Base-by-base conservation (phyloP, 2,797 vertebrate genomes). In the Nothura maculosa region DNA sequence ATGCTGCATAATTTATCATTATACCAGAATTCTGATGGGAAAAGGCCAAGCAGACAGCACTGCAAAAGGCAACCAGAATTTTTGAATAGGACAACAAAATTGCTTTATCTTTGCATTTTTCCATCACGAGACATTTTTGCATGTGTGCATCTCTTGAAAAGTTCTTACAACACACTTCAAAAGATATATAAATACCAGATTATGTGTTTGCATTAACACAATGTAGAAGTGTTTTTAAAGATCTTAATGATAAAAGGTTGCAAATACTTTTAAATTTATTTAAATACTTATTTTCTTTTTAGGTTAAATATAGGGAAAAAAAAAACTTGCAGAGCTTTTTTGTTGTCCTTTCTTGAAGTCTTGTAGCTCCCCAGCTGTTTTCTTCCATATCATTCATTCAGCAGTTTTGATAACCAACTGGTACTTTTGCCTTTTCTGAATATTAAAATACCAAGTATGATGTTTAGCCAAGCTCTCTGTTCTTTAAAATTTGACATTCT, bases 361-460 rank as follows among this genome's bases (percentile, higher is more conserved):
- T 94, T 87, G 87, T 91, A 87, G 67, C 85, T 91, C 58, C 75
- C 64, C 3, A 3, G 43, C 47, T 91, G 90, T 90, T 38, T 63
- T 86, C 94, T 85, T 66, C 73, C 89, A 73, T 93, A 78, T 82
- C 91, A 94, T 81, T 91, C 79, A 95, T 76, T 91, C 28, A 3
- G 20, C 82, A 96, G 66, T 14, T 80, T 27, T 79, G 60, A 89
- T 91, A 97, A 96, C 92, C 91, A 94, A 66, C 74, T 97, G 94
- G 97, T 97, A 97, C 97, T 90, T 98, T 97, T 98, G 97, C 97
- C 97, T 98, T 98, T 97, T 96, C 96, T 96, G 96, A 97, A 97
- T 95, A 92, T 78, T 86, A 88, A 90, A 92, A 48, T 64, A 73
- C 58, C 40, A 81, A 85, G 47, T 58, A 93, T 50, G 27, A 76